Percentiles rank a stretch among this genome's conserved stretches.
Conservation (phyloP, 1,140 invertebrate genomes). For the Hylyphantes graminicola region DNA sequence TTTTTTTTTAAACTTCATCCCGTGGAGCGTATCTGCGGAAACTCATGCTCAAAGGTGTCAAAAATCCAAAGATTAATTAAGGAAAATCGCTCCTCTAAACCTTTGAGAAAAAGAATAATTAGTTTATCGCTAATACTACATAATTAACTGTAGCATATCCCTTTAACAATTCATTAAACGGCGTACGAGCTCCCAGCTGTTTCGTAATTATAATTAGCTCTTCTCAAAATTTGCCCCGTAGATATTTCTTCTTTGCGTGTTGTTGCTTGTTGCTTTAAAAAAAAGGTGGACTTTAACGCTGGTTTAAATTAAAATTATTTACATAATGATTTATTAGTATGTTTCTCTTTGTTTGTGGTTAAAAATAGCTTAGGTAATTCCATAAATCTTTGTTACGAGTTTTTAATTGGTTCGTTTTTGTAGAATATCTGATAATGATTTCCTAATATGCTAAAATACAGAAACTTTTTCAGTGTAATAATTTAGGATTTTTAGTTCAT, state of each 20-base stretch:
- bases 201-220: constrained; percentile 27
- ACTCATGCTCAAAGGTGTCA: neutral
- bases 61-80: constrained; percentile 24
- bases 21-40: too few relatives aligned
- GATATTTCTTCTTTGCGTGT: neutral
- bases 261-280: neutral
- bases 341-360: too few relatives aligned
- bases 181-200: neutral
- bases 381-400: too few relatives aligned
- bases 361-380: too few relatives aligned
- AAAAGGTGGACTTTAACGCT: neutral
- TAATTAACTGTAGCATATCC: constrained; percentile 20
- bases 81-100: neutral
- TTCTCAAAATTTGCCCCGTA: too few relatives aligned
- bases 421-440: too few relatives aligned
- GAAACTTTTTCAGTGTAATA: too few relatives aligned
- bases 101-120: neutral
- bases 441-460: too few relatives aligned
- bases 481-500: too few relatives aligned
- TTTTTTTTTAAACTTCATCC: too few relatives aligned
- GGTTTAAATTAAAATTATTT: neutral
- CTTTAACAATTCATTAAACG: constrained; percentile 29
- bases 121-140: neutral
- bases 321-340: too few relatives aligned
- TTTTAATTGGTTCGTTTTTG: too few relatives aligned